Evolutionary conservation across 1,140 invertebrate species (phyloP).

Genomic region (Trypoxylus dichotomus): DNA sequence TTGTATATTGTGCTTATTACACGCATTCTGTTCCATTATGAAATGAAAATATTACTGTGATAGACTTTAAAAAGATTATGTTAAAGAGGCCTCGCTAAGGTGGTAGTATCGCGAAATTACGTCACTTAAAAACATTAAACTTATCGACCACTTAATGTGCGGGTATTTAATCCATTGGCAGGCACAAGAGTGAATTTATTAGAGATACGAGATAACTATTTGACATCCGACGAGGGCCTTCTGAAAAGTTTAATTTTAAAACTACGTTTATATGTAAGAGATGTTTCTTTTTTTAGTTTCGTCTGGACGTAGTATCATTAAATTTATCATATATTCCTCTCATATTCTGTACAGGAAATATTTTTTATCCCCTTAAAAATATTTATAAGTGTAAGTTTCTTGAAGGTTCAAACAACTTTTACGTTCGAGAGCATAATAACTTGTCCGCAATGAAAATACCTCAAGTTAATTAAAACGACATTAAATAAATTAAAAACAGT

Average conservation of each 20-base stretch:
- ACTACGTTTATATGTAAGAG: no score
- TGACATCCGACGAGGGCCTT: neutral
- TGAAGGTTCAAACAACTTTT: neutral
- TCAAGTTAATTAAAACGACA: slow-evolving; percentile 15
- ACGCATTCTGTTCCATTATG: neutral
- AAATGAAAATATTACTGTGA: slow-evolving; percentile 15
- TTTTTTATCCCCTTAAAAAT: neutral
- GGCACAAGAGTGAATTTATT: slow-evolving; percentile 5
- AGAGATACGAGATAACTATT: slow-evolving; percentile 7
- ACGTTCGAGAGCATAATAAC: neutral
- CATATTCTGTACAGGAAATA: neutral
- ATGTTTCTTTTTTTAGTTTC: no score
- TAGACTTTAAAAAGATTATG: slow-evolving; percentile 24
- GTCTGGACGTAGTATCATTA: no score
- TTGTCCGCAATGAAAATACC: neutral
- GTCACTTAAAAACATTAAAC: neutral
- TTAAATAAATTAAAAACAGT: slow-evolving; percentile 14
- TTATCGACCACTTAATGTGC: slow-evolving; percentile 11
- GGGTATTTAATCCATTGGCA: slow-evolving; percentile 12
- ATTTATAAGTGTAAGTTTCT: neutral
- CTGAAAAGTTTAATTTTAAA: neutral
- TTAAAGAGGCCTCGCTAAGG: slow-evolving; percentile 12
- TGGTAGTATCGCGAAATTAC: slow-evolving; percentile 12
- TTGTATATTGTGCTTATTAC: slow-evolving; percentile 7
- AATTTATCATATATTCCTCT: no score